A percentile compares a stretch with the other conserved stretches of the same genome.
Evolutionary conservation across 2,113 vertebrate species (phyloP).

Genomic region (Gobio gobio): DNA sequence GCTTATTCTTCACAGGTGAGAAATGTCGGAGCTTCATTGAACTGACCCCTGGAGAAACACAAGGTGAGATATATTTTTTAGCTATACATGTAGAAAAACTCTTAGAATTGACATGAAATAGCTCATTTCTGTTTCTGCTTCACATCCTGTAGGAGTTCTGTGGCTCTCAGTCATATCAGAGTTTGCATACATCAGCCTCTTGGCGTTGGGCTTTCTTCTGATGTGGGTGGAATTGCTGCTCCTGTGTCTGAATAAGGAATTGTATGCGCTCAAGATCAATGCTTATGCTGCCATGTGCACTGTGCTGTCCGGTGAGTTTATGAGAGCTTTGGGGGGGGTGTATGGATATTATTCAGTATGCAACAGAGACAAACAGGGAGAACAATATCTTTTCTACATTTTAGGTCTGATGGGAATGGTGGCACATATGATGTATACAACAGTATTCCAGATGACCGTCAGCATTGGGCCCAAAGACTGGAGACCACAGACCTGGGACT

Average conservation of each 20-base stretch:
- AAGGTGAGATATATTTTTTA: conserved; percentile 64
- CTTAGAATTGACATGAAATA: too few species aligned
- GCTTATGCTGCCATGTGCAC: conserved; percentile 84
- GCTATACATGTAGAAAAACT: background rate
- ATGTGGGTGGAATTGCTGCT: conserved; percentile 81
- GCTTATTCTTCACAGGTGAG: conserved; percentile 66
- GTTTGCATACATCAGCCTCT: conserved; percentile 79
- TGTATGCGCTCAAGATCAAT: conserved; percentile 82
- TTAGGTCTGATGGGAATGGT: conserved; percentile 83
- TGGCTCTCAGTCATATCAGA: conserved; percentile 84
- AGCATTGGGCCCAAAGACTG: conserved; percentile 87
- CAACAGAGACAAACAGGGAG: background rate
- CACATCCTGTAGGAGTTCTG: conserved; percentile 75
- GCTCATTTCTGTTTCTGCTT: background rate
- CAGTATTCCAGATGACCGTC: conserved; percentile 86
- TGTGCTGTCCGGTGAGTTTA: conserved; percentile 73
- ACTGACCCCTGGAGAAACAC: conserved; percentile 80
- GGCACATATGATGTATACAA: conserved; percentile 89
- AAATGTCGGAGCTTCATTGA: conserved; percentile 85
- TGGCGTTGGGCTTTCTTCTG: conserved; percentile 81
- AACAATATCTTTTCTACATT: background rate
- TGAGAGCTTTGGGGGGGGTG: background rate
- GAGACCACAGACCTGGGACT: conserved; percentile 86
- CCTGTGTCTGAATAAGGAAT: conserved; percentile 76
- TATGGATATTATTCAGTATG: background rate